phyloP scores from a whole-genome alignment of 2,113 vertebrate species.

The Phrynosoma platyrhinos region DNA sequence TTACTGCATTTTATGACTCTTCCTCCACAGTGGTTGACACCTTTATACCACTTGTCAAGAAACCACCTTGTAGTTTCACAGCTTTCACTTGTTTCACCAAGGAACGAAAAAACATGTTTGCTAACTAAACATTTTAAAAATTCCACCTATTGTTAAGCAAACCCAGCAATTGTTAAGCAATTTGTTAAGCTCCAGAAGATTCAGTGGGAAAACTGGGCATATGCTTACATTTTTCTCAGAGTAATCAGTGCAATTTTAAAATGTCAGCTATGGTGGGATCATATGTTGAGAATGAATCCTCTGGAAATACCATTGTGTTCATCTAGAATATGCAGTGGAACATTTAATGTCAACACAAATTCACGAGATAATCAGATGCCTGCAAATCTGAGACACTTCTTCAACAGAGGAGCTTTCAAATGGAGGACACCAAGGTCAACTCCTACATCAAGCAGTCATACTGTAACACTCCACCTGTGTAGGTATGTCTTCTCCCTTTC shows the following conservation, averaged over 20 bases:
- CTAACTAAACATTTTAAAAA: conserved; percentile 17
- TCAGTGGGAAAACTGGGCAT: background rate
- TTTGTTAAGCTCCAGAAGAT: background rate
- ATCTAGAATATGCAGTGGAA: too few relatives aligned
- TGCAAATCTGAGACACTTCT: background rate
- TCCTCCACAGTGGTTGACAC: conserved; percentile 65
- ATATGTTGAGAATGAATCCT: background rate
- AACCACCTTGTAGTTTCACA: conserved; percentile 65
- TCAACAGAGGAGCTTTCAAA: background rate
- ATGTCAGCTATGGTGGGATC: background rate
- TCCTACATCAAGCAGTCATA: too few relatives aligned
- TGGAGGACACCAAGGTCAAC: too few relatives aligned
- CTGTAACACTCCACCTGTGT: too few relatives aligned
- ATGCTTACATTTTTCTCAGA: background rate
- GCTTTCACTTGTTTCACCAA: conserved; percentile 56
- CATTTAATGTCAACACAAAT: too few relatives aligned
- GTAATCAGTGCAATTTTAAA: background rate
- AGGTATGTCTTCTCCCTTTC: too few relatives aligned
- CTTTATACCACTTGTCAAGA: conserved; percentile 47
- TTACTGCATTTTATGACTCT: background rate
- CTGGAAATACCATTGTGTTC: background rate
- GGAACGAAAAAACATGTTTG: conserved; percentile 27
- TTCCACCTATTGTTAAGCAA: background rate
- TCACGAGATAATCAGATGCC: background rate
- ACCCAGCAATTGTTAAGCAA: background rate